Percentiles rank a stretch among this genome's conserved stretches.
Evolutionary conservation across 2,113 vertebrate species (phyloP).

Genomic region (Menura novaehollandiae): DNA sequence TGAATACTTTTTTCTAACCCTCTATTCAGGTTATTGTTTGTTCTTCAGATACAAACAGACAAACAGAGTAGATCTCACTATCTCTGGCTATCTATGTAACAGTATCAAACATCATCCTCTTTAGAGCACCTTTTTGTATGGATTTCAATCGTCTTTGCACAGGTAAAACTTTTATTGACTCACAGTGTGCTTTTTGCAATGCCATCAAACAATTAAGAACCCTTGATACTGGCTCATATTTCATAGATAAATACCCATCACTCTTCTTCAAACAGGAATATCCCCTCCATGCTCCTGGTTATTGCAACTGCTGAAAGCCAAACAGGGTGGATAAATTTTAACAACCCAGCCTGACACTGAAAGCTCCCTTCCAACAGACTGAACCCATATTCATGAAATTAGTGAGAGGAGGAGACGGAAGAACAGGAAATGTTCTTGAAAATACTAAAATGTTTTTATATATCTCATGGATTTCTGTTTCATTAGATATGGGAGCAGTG

Average conservation of each 20-base stretch:
- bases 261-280: neutral
- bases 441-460: neutral
- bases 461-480: constrained; percentile 24
- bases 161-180: neutral
- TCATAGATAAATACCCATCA: neutral
- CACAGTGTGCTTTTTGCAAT: neutral
- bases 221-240: neutral
- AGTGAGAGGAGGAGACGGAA: neutral
- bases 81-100: neutral
- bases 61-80: neutral
- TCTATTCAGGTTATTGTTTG: neutral
- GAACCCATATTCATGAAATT: neutral
- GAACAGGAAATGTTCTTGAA: neutral
- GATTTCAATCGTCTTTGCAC: neutral
- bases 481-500: constrained; percentile 4
- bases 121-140: neutral
- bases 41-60: neutral
- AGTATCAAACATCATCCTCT: neutral
- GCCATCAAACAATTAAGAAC: neutral
- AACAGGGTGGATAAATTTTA: neutral
- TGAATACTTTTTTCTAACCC: neutral
- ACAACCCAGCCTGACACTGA: neutral
- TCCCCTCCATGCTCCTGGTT: neutral
- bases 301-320: neutral
- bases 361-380: neutral